These are phyloP conservation scores for Denticeps clupeoides DNA, from an alignment of 2,797 vertebrate genomes.

Conservation along the genomic window DNA sequence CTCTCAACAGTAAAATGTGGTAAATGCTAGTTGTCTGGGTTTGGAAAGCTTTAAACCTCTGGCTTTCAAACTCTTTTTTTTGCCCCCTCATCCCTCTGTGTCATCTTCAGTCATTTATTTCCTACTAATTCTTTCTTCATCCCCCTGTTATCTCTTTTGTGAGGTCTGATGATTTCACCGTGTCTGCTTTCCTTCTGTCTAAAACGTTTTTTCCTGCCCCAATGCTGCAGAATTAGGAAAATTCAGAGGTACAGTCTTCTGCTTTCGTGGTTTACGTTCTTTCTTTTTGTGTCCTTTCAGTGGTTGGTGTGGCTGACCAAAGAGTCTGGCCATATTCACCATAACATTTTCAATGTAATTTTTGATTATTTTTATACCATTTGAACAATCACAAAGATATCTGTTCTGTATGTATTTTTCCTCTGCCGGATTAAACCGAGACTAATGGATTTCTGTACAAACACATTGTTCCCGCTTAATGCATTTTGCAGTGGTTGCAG, in stretches of 20 bases:
- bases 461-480: too few relatives aligned
- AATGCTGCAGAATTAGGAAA: conserved; percentile 98
- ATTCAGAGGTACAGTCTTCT: conserved; percentile 89
- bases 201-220: conserved; percentile 36
- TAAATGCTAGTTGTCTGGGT: conserved; percentile 21
- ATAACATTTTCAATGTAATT: too few relatives aligned
- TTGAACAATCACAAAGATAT: too few relatives aligned
- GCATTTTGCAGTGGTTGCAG: too few relatives aligned
- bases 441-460: too few relatives aligned
- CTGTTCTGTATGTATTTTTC: too few relatives aligned
- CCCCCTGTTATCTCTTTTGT: too few relatives aligned
- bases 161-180: too few relatives aligned
- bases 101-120: neutral
- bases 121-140: neutral
- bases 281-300: neutral
- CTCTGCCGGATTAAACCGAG: too few relatives aligned
- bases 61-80: conserved; percentile 39
- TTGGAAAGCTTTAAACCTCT: neutral
- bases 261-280: conserved; percentile 11
- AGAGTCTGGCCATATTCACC: too few relatives aligned
- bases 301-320: too few relatives aligned
- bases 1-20: conserved; percentile 19
- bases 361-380: too few relatives aligned
- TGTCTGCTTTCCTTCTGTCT: conserved; percentile 2
- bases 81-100: neutral